Evolutionary conservation across 2,797 vertebrate genomes (phyloP), one percentile per base, ranked within the genome.

Genomic region (Gallinago nigripennis): DNA sequence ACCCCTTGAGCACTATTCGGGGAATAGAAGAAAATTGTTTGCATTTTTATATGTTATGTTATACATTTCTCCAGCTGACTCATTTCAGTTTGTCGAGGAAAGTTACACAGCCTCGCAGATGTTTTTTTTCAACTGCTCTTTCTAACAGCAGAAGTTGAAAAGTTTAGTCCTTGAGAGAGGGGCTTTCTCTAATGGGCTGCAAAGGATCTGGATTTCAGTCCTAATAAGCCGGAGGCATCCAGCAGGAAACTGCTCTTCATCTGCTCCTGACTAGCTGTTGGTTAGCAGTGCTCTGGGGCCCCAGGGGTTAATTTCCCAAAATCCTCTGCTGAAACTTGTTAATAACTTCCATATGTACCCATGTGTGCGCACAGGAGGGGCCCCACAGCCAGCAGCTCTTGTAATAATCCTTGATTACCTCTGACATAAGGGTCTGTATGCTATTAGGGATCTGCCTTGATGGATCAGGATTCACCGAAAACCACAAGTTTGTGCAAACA

Each of bases 301-400:
- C 58, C 57, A 56, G 73, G 75, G 81, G 93, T 96, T 96, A 96
- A 96, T 88, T 93, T 95, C 95, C 96, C 83, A 87, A 96, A 96
- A 94, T 93, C 89, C 91, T 94, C 79, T 1, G 0, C 91, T 92
- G 57, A 90, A 92, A 85, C 81, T 95, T 93, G 78, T 39, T 96
- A 96, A 96, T 96, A 84, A 86, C 68, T 96, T 97, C 95, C 92
- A 92, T 95, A 92, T 95, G 96, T 86, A 88, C 45, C 43, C 71
- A n/a, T 94, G 82, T 96, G 91, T 87, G 81, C 30, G 33, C 79
- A 53, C 86, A 88, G 93, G 71, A 95, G 93, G 94, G 96, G 95
- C 94, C 94, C 91, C 94, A 77, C 71, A 86, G 86, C 86, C 82
- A 73, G 92, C 94, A 84, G 95, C 68, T 87, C 90, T 93, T 82